Evolutionary conservation across 2,113 vertebrate species (phyloP), one percentile per base, ranked within the genome.

Genomic region (Microtus ochrogaster): DNA sequence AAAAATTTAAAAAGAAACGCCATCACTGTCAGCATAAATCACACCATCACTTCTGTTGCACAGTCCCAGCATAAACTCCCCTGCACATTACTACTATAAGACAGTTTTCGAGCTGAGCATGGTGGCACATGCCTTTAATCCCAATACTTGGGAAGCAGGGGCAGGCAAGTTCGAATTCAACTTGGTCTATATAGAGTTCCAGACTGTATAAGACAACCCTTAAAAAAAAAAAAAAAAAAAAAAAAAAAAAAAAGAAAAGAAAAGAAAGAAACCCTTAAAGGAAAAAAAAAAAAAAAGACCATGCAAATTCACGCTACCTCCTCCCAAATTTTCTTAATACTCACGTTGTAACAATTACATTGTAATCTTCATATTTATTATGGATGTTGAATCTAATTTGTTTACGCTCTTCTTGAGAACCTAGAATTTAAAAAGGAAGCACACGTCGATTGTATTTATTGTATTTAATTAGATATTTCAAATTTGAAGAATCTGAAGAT

Each of bases 261-360:
- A n/a, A n/a, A n/a, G n/a, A n/a, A n/a, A n/a, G n/a, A n/a, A 16
- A 63, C 22, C 24, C n/a, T 58, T 14, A 13, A 26, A 13, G n/a
- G n/a, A n/a, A n/a, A n/a, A 13, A 44, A 39, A 24, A 76, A 39
- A 73, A 19, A 70, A n/a, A 28, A 8, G 16, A 52, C 9, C 81
- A 21, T 17, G 87, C 21, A 82, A 73, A 79, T 68, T 30, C 13
- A 61, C 2, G 7, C 72, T 41, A 13, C 61, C 16, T n/a, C 24
- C 41, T n/a, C 33, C 30, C 19, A 49, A 58, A 36, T 41, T 74
- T 49, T 17, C n/a, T 91, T 33, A 70, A 39, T 90, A 99, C 99
- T 99, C 98, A 99, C 99, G 99, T 99, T 68, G 99, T 99, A 83
- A 99, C 97, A 47, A 99, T 99, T 91, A 99, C 99, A 92, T 99